Percentiles rank a stretch among this genome's conserved stretches.
phyloP scores from a whole-genome alignment of 1,140 invertebrate genomes.

The Zaprionus kolodkinae region DNA sequence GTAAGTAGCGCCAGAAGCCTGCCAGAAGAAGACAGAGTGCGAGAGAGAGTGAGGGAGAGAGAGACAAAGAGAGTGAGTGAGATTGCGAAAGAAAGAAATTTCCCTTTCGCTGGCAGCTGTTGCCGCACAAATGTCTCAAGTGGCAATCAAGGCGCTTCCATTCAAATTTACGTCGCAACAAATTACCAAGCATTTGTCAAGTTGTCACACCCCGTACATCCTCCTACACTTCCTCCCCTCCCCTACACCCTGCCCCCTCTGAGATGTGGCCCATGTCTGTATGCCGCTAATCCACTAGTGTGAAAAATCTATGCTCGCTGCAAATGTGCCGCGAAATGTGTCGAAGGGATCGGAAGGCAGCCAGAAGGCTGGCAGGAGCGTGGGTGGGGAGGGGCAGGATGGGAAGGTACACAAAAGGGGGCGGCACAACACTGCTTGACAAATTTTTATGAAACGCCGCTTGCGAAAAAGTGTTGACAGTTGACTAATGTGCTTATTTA shows the following conservation, averaged over 20 bases:
- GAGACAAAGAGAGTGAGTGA: background rate
- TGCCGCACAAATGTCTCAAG: conserved; percentile 83
- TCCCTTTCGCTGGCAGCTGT: conserved; percentile 78
- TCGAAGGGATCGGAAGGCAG: conserved; percentile 32
- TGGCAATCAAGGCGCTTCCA: conserved; percentile 84
- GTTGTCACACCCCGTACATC: conserved; percentile 47
- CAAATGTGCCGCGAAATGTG: conserved; percentile 76
- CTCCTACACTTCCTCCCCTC: background rate
- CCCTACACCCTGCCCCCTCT: background rate
- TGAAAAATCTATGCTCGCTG: conserved; percentile 75
- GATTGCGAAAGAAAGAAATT: conserved; percentile 43
- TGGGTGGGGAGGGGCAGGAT: too few relatives aligned
- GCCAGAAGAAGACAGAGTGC: conserved; percentile 17
- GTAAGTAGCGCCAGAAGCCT: conserved; percentile 56
- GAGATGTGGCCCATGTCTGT: background rate
- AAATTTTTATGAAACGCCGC: conserved; percentile 54
- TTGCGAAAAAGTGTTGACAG: conserved; percentile 63
- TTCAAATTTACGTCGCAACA: conserved; percentile 84
- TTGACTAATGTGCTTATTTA: conserved; percentile 52
- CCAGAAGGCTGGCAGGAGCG: background rate
- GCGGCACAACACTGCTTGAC: conserved; percentile 45
- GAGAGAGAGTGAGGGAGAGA: conserved; percentile 5
- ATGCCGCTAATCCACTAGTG: conserved; percentile 60
- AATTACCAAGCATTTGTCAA: conserved; percentile 83
- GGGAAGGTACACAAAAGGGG: conserved; percentile 1